These are phyloP conservation scores for Melanogrammus aeglefinus DNA, from an alignment of 2,797 vertebrate genomes.

Conservation along the genomic window DNA sequence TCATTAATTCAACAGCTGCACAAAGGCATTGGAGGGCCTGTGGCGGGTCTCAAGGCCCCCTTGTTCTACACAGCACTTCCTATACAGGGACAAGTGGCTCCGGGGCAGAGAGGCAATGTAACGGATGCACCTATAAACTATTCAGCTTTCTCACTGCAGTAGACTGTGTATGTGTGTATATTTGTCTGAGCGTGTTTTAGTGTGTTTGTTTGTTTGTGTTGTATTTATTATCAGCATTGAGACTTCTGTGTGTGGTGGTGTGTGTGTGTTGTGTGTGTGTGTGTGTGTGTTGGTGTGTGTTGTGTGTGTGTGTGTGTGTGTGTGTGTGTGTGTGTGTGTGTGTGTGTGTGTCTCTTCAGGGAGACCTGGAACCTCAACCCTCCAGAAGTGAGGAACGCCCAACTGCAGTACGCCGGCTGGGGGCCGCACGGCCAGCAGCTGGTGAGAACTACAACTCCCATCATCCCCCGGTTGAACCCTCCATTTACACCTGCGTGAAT, in stretches of 20 bases:
- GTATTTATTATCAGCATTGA: background rate
- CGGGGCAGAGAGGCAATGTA: constrained; percentile 39
- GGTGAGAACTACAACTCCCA: constrained; percentile 73
- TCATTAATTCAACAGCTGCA: constrained; percentile 49
- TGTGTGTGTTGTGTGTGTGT: constrained; percentile 28
- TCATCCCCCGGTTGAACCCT: background rate
- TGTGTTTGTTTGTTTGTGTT: constrained; percentile 14
- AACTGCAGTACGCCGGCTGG: constrained; percentile 95
- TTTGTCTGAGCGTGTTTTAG: background rate
- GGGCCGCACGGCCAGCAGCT: constrained; percentile 93
- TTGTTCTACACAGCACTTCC: constrained; percentile 48
- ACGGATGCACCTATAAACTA: constrained; percentile 46
- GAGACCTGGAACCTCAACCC: constrained; percentile 91
- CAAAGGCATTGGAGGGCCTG: constrained; percentile 47
- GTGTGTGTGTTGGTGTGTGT: constrained; percentile 23
- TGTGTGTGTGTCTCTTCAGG: constrained; percentile 62
- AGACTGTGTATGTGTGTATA: background rate
- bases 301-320: constrained; percentile 22
- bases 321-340: constrained; percentile 14
- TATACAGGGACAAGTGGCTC: constrained; percentile 44
- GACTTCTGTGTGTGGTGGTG: background rate
- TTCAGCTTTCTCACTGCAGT: constrained; percentile 4
- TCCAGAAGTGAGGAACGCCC: constrained; percentile 90
- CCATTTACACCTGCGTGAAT: background rate
- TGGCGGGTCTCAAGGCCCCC: constrained; percentile 52